These are phyloP conservation scores for Jacana jacana DNA, from an alignment of 2,113 vertebrate species.

Conservation along the genomic window DNA sequence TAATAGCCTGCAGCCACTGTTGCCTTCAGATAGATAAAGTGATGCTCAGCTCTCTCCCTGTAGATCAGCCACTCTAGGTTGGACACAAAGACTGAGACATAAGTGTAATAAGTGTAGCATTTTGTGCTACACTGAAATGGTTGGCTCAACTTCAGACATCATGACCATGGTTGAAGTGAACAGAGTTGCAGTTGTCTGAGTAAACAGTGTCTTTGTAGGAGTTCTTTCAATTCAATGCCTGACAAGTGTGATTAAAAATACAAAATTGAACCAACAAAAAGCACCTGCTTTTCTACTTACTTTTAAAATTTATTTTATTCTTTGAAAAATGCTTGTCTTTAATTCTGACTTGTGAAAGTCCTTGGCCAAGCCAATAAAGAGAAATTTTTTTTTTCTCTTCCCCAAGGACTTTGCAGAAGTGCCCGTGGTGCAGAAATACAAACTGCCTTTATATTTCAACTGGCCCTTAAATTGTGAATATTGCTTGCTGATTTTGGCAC, in stretches of 20 bases:
- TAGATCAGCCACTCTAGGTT: background rate
- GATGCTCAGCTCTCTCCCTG: background rate
- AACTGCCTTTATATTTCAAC: constrained; percentile 11
- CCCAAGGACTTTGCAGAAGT: background rate
- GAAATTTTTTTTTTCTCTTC: constrained; percentile 6
- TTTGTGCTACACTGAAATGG: background rate
- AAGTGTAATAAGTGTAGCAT: background rate
- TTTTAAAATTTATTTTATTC: background rate
- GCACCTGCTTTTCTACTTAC: background rate
- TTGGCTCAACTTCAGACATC: background rate
- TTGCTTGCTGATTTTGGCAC: constrained; percentile 34
- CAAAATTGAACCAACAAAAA: background rate
- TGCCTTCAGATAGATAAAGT: background rate
- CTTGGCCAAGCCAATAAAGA: background rate
- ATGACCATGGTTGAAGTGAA: background rate
- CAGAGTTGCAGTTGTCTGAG: background rate
- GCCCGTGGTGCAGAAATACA: constrained; percentile 3
- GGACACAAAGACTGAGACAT: background rate
- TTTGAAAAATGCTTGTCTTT: background rate
- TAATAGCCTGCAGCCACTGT: background rate
- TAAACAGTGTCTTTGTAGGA: background rate
- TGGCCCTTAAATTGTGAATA: background rate
- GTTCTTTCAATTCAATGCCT: background rate
- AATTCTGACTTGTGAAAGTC: background rate
- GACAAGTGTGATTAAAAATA: background rate